phyloP scores from a whole-genome alignment of 2,113 vertebrate species.

The Steatornis caripensis region DNA sequence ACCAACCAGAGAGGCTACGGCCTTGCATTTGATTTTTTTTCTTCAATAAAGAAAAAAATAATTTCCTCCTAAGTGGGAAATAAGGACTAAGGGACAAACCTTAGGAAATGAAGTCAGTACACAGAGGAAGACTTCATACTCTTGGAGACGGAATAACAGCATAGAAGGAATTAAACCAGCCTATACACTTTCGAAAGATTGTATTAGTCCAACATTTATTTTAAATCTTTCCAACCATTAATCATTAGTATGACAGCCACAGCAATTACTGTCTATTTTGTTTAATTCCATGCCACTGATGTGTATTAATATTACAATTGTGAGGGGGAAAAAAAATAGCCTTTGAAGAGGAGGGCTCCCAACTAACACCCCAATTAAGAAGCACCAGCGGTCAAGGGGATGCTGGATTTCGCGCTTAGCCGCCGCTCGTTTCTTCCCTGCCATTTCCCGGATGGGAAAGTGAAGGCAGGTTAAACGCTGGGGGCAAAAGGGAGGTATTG shows the following conservation, averaged over 20 bases:
- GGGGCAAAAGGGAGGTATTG: neutral
- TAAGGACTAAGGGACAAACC: neutral
- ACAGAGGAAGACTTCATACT: neutral
- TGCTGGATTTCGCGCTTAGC: neutral
- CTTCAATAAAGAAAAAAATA: neutral
- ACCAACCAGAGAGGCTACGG: neutral
- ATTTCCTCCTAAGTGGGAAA: neutral
- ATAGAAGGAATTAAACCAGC: neutral
- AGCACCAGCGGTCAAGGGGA: neutral
- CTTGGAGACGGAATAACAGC: neutral
- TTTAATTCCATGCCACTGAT: constrained; percentile 2
- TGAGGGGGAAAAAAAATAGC: neutral
- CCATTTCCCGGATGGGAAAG: neutral
- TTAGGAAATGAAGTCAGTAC: constrained; percentile 12
- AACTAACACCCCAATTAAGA: neutral
- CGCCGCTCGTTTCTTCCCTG: neutral
- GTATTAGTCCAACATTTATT: neutral
- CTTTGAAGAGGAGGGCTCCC: neutral
- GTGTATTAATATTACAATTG: constrained; percentile 15
- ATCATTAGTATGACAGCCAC: constrained; percentile 31
- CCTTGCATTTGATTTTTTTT: neutral
- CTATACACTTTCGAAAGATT: neutral
- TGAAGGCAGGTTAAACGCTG: neutral
- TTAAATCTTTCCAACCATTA: constrained; percentile 19
- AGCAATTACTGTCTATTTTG: constrained; percentile 45